Base-by-base conservation (phyloP, 2,113 vertebrate species). In the Toxotes chatareus region DNA sequence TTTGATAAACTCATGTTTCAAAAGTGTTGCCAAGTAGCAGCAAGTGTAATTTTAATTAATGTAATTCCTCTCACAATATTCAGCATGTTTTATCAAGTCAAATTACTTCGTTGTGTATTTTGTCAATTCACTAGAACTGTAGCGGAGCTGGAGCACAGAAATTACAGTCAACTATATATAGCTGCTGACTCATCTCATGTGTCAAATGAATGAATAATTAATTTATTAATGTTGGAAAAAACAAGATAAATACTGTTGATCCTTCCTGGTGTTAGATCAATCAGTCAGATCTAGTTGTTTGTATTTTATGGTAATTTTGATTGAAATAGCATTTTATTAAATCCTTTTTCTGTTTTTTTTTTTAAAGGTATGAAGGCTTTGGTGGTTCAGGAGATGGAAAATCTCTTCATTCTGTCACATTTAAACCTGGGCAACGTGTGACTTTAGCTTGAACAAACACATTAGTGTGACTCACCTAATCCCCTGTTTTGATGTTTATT, bases 381-480 rank as follows among this genome's bases (percentile, higher is more conserved):
- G 94, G 94, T 12, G 94, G 95, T 88, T 94, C 90, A 47, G 95
- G 92, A 89, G 96, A 94, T 59, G 93, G 93, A 70, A 96, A 94
- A 92, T 88, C 88, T 88, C 92, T 91, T 81, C 93, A 73, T 67
- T 84, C 86, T 5, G 57, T 91, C 88, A 66, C 86, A 1, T 94
- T 97, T 68, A 96, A 91, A 92, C 94, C 96, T 83, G 97, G 97
- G 89, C 97, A 98, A 64, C 96, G 95, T 94, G 96, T 99, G 0
- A 99, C 98, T 53, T 91, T 99, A 88, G 98, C 98, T 17, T 99
- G 94, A 94, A 51, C 16, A 64, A 42, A 80, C 40, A 32, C 51
- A 27, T 53, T 19, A 7, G 14, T 62, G 31, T 62, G 4, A 65
- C 53, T 16, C 14, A 9, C 5, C 5, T 49, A 9, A 62, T 46